phyloP scores from a whole-genome alignment of 2,888 invertebrate species.

The Drosophila merina region DNA sequence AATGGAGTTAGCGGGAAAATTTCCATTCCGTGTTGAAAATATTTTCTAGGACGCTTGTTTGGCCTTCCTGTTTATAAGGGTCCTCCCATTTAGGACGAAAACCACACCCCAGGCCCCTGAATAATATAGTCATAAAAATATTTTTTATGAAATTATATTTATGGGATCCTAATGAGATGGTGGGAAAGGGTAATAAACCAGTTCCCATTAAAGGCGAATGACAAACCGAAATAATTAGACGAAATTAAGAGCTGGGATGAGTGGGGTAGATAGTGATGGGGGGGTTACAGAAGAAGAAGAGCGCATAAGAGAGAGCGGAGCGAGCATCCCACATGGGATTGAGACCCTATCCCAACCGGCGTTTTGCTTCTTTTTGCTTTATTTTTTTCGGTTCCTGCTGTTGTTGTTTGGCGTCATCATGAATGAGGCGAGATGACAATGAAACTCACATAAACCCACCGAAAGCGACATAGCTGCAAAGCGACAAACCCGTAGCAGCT shows the following conservation, averaged over 20 bases:
- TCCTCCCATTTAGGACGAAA: slow-evolving; percentile 10
- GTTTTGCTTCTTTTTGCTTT: slow-evolving; percentile 34
- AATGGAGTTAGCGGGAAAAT: slow-evolving; percentile 20
- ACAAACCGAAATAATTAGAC: slow-evolving; percentile 50
- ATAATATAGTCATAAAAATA: background rate
- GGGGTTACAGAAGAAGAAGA: slow-evolving; percentile 2
- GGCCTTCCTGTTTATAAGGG: no score
- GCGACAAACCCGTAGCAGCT: slow-evolving; percentile 66
- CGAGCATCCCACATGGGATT: slow-evolving; percentile 50
- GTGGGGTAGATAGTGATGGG: slow-evolving; percentile 2
- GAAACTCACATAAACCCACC: slow-evolving; percentile 58
- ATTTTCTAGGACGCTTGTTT: slow-evolving; percentile 21
- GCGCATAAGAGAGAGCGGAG: slow-evolving; percentile 1
- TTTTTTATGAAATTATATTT: slow-evolving; percentile 1
- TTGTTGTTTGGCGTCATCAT: slow-evolving; percentile 61
- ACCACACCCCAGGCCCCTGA: background rate
- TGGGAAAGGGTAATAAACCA: slow-evolving; percentile 27
- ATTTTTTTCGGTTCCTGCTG: slow-evolving; percentile 22
- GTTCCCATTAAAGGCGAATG: slow-evolving; percentile 12
- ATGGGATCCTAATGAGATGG: slow-evolving; percentile 2
- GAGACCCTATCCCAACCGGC: slow-evolving; percentile 81
- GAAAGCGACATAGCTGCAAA: slow-evolving; percentile 58
- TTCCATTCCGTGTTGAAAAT: slow-evolving; percentile 32
- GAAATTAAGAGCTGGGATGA: slow-evolving; percentile 20
- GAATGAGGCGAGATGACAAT: slow-evolving; percentile 74